These are phyloP conservation scores for Tipula lateralis DNA, from an alignment of 2,888 invertebrate species.

Conservation along the genomic window DNA sequence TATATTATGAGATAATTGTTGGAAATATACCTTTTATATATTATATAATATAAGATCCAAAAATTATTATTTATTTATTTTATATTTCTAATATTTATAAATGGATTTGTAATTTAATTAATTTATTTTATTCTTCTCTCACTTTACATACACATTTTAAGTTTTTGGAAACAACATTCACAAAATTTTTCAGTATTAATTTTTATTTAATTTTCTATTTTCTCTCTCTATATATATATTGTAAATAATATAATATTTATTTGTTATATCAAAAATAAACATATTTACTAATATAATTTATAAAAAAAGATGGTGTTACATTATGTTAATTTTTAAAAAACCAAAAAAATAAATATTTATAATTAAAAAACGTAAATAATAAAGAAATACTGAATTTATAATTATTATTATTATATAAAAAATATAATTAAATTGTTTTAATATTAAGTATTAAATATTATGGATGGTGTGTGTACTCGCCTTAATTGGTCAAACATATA, in stretches of 20 bases:
- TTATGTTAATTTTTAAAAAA: neutral
- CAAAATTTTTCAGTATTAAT: slow-evolving; percentile 1
- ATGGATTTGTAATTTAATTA: too few species aligned
- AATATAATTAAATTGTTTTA: slow-evolving; percentile 1
- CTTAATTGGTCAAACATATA: neutral
- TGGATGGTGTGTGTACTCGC: neutral
- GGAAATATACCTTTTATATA: neutral
- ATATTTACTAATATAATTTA: neutral
- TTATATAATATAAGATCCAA: neutral
- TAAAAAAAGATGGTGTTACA: neutral
- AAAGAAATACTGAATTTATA: slow-evolving; percentile 24
- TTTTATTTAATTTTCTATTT: neutral
- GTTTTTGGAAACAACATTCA: neutral
- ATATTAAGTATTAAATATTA: neutral
- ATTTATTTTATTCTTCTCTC: neutral
- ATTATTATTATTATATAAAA: slow-evolving; percentile 19
- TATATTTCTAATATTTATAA: neutral
- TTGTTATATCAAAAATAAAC: neutral
- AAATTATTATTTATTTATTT: neutral
- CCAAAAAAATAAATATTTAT: neutral
- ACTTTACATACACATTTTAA: neutral
- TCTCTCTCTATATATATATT: neutral
- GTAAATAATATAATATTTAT: slow-evolving; percentile 5
- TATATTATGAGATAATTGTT: slow-evolving; percentile 15
- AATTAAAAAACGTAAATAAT: neutral